Percentiles rank a stretch among this genome's conserved stretches.
These are phyloP conservation scores for Sciaenops ocellatus DNA, from an alignment of 2,797 vertebrate species.

Conservation along the genomic window DNA sequence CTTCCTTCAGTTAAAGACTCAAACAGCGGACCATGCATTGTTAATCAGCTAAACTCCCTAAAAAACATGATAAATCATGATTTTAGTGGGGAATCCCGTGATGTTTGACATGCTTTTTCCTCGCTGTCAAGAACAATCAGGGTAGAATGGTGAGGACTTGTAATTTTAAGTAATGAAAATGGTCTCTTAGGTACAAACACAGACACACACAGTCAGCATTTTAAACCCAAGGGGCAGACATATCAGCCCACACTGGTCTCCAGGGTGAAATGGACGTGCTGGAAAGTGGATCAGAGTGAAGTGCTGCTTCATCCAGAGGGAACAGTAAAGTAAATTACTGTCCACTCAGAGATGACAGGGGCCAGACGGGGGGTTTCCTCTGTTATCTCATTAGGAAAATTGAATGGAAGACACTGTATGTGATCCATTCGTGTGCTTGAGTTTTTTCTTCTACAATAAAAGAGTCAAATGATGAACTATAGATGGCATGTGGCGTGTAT, in stretches of 20 bases:
- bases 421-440: background rate
- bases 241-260: constrained; percentile 50
- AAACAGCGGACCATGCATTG: background rate
- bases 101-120: background rate
- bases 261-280: constrained; percentile 37
- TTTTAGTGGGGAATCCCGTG: background rate
- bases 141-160: background rate
- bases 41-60: background rate
- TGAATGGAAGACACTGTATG: constrained; percentile 31
- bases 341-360: constrained; percentile 54
- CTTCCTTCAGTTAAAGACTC: too few relatives aligned
- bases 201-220: constrained; percentile 19
- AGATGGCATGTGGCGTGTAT: constrained; percentile 25
- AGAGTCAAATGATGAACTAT: constrained; percentile 10
- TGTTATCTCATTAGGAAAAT: constrained; percentile 64
- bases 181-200: constrained; percentile 26
- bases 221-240: constrained; percentile 37
- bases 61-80: rapidly evolving
- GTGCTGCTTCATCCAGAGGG: constrained; percentile 42
- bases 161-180: constrained; percentile 55
- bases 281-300: constrained; percentile 69
- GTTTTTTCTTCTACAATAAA: background rate
- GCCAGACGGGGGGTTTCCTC: constrained; percentile 2
- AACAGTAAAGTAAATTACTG: constrained; percentile 71
- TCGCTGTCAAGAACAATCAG: background rate